Conservation (phyloP, 2,113 vertebrate genomes). For the Bostrychus sinensis region DNA sequence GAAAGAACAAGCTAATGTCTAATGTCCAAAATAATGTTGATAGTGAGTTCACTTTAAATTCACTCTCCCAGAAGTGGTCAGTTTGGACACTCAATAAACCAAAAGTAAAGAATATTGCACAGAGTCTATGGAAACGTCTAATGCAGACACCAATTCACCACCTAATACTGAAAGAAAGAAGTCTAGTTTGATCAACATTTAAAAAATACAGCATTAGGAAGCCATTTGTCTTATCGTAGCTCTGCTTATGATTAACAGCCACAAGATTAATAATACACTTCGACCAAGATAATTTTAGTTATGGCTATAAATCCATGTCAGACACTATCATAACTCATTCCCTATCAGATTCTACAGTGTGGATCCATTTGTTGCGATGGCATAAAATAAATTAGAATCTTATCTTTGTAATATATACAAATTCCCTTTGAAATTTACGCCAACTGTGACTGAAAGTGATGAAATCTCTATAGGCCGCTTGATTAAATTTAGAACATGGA, state of each 20-base stretch:
- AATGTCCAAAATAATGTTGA: too few species aligned
- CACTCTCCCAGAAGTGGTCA: too few species aligned
- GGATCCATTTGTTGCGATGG: not conserved
- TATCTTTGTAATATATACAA: not conserved
- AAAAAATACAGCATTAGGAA: not conserved
- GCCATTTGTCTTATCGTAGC: conserved; percentile 11
- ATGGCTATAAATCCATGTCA: conserved; percentile 21
- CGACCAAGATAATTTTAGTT: not conserved
- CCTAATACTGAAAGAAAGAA: conserved; percentile 72
- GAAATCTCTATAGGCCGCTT: not conserved
- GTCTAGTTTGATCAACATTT: not conserved
- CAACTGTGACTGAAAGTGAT: not conserved
- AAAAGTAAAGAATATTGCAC: too few species aligned
- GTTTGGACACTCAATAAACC: too few species aligned
- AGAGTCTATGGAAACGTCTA: conserved; percentile 94
- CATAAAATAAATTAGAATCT: conserved; percentile 9
- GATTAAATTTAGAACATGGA: not conserved
- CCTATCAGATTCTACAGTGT: not conserved
- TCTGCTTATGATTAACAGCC: not conserved
- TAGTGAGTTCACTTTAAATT: not conserved
- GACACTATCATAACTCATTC: conserved; percentile 10
- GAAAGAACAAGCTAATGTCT: too few species aligned
- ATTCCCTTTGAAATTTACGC: not conserved
- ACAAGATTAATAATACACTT: conserved; percentile 7
- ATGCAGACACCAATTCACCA: conserved; percentile 91